Percentiles rank a stretch among this genome's conserved stretches.
These are phyloP conservation scores for Bacillus rossius DNA, from an alignment of 1,140 invertebrate genomes.

Conservation along the genomic window DNA sequence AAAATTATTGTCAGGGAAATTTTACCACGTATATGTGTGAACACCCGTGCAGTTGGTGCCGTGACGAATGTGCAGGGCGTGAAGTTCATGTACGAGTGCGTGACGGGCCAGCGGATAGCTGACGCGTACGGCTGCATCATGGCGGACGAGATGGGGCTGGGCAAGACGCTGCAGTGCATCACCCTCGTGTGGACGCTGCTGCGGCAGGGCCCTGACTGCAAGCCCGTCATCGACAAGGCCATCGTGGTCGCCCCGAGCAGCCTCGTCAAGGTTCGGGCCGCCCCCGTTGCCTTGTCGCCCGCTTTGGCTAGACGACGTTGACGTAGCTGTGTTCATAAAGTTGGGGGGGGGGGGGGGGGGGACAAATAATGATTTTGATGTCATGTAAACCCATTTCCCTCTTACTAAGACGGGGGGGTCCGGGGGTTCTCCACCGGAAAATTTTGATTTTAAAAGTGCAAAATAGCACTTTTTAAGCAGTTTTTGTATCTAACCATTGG, in stretches of 20 bases:
- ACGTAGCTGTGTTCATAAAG: too few species aligned
- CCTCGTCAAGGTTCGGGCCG: conserved; percentile 81
- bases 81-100: conserved; percentile 99
- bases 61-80: conserved; percentile 81
- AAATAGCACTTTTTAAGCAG: too few species aligned
- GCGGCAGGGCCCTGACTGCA: conserved; percentile 75
- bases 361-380: too few species aligned
- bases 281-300: too few species aligned
- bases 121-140: conserved; percentile 93
- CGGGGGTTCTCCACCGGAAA: too few species aligned
- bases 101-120: conserved; percentile 87
- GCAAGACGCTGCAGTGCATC: conserved; percentile 98
- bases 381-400: too few species aligned
- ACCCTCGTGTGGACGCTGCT: conserved; percentile 94
- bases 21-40: not conserved
- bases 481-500: too few species aligned
- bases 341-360: too few species aligned
- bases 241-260: conserved; percentile 96
- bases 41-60: too few species aligned
- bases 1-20: not conserved
- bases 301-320: too few species aligned
- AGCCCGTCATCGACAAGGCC: conserved; percentile 84
- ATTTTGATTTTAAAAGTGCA: too few species aligned
- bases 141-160: conserved; percentile 97
- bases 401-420: too few species aligned